Base-by-base conservation (phyloP, 2,888 invertebrate genomes). In the Drosophila demipolita region DNA sequence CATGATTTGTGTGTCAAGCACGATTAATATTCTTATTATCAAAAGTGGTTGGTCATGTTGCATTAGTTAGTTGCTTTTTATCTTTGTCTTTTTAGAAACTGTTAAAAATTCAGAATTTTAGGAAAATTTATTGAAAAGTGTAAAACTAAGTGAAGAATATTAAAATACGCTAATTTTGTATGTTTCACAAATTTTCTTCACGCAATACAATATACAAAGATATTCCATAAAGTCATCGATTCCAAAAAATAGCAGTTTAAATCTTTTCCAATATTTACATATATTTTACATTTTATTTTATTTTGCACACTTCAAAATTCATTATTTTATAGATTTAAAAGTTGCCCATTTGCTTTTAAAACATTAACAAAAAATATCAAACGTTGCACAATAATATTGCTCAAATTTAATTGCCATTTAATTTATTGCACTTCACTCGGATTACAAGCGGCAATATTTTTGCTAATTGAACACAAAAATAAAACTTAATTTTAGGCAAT, bases 371-470 rank as follows among this genome's bases (percentile, higher is more conserved):
- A 20, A 7, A 7, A 12, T 15, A 8, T 45, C 8, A 45, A 45
- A 59, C 59, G 76, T 59, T 48, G 50, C 76, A 62, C 45, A 45
- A 64, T 57, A 57, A 45, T 52, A 23, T 52, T 61, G 57, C 11
- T 20, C 26, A 12, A 49, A 38, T 40, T 29, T 20, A 33, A 49
- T 33, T 50, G 38, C 17, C 12, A 36, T 36, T 48, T 35, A 42
- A 49, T 48, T 69, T 45, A 15, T 49, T 70, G 55, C 76, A 80
- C 70, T 67, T 70, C 26, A 71, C 55, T 79, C 68, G 42, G 66
- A 64, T 81, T 69, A 53, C 78, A 62, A 35, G 11, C 50, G 50
- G 8, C 55, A 11, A 26, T 42, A 5, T 49, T 58, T 58, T 63
- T 45, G 53, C 45, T 35, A 8, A 58, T 57, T 63, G n/a, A 35